A percentile compares a stretch with the other conserved stretches of the same genome.
phyloP scores from a whole-genome alignment of 2,888 invertebrate species.

The Theodoxus fluviatilis region DNA sequence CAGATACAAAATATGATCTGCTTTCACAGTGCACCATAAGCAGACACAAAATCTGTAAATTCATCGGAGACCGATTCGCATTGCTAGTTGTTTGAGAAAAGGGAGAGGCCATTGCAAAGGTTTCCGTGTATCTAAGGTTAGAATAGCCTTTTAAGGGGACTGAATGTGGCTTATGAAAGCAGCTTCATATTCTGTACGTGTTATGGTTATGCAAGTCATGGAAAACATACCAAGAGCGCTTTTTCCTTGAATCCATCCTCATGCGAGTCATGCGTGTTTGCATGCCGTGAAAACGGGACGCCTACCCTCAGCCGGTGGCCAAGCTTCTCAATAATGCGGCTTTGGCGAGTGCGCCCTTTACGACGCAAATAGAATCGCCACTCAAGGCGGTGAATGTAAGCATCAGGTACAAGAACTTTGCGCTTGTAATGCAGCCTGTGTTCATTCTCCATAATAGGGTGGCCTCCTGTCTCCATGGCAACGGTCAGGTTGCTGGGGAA shows the following conservation, averaged over 20 bases:
- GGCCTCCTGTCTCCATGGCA: conserved; percentile 89
- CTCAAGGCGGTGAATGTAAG: conserved; percentile 80
- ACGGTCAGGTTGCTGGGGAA: conserved; percentile 69
- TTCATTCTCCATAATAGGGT: conserved; percentile 78
- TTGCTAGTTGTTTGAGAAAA: too few relatives aligned
- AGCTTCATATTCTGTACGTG: too few relatives aligned
- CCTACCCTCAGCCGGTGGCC: conserved; percentile 63
- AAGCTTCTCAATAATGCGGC: conserved; percentile 47
- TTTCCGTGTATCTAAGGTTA: too few relatives aligned
- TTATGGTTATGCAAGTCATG: too few relatives aligned
- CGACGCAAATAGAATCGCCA: conserved; percentile 92
- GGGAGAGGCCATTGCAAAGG: too few relatives aligned
- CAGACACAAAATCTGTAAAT: too few relatives aligned
- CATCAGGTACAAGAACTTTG: conserved; percentile 59
- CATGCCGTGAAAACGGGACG: conserved; percentile 53
- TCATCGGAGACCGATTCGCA: too few relatives aligned
- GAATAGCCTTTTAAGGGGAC: too few relatives aligned
- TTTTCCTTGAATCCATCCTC: conserved; percentile 58
- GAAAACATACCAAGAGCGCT: conserved; percentile 60
- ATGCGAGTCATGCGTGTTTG: conserved; percentile 60
- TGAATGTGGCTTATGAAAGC: too few relatives aligned
- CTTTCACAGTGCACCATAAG: too few relatives aligned
- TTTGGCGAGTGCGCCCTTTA: conserved; percentile 55
- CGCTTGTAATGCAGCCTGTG: conserved; percentile 62
- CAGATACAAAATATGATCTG: too few relatives aligned